Conservation (phyloP, 2,113 vertebrate species). For the Zapus hudsonius region DNA sequence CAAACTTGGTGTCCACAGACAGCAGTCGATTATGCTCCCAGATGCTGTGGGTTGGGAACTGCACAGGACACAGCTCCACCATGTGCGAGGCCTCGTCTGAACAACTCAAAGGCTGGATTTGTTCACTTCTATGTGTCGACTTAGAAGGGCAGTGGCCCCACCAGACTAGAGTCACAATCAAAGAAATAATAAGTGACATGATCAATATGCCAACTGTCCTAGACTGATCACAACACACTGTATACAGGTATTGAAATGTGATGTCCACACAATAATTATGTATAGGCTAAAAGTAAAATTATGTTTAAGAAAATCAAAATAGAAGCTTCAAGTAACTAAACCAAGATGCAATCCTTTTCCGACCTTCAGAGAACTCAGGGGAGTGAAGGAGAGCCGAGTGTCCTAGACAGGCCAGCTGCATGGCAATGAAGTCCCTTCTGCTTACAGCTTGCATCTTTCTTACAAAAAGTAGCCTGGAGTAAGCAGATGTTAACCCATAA, state of each 20-base stretch:
- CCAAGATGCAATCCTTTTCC: not conserved
- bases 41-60: not conserved
- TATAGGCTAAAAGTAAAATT: not conserved
- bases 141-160: not conserved
- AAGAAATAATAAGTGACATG: not conserved
- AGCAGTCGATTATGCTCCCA: not conserved
- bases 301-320: too few relatives aligned
- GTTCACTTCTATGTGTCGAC: not conserved
- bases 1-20: not conserved
- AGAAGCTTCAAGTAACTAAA: not conserved
- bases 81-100: not conserved
- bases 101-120: not conserved
- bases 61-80: not conserved
- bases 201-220: not conserved
- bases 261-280: not conserved
- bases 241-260: not conserved
- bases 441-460: not conserved
- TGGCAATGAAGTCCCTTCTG: not conserved
- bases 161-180: not conserved
- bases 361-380: not conserved
- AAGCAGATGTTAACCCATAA: not conserved
- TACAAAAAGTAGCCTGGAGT: not conserved
- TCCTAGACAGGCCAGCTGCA: not conserved
- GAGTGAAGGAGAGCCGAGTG: not conserved
- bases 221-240: not conserved